phyloP scores from a whole-genome alignment of 2,113 vertebrate genomes.

The Galemys pyrenaicus region DNA sequence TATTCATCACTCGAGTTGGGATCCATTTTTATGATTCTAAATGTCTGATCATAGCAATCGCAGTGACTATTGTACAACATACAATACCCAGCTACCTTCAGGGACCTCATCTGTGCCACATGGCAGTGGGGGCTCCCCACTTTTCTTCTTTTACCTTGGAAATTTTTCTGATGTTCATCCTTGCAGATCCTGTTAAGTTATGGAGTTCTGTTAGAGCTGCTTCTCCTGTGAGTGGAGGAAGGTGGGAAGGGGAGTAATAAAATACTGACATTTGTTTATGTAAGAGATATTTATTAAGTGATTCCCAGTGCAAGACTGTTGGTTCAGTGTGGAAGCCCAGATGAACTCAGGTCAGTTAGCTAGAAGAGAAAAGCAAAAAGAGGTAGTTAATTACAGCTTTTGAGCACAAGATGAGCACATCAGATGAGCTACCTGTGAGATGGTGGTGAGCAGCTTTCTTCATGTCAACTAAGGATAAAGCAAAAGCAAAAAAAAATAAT shows the following conservation, averaged over 20 bases:
- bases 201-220: not conserved
- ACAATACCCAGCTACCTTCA: not conserved
- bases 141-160: not conserved
- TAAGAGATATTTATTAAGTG: not conserved
- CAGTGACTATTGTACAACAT: not conserved
- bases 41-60: not conserved
- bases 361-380: not conserved
- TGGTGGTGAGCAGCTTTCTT: not conserved
- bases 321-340: not conserved
- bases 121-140: not conserved
- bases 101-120: not conserved
- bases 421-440: not conserved
- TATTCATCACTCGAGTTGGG: not conserved
- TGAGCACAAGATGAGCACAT: not conserved
- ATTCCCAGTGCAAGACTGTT: not conserved
- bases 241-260: not conserved
- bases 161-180: not conserved
- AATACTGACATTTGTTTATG: not conserved
- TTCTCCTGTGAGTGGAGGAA: not conserved
- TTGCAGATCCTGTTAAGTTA: not conserved
- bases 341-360: not conserved
- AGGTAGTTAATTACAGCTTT: not conserved
- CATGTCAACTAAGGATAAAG: not conserved
- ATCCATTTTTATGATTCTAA: not conserved
- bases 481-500: not conserved